phyloP scores from a whole-genome alignment of 2,113 vertebrate genomes.

The Colistium nudipinnis region DNA sequence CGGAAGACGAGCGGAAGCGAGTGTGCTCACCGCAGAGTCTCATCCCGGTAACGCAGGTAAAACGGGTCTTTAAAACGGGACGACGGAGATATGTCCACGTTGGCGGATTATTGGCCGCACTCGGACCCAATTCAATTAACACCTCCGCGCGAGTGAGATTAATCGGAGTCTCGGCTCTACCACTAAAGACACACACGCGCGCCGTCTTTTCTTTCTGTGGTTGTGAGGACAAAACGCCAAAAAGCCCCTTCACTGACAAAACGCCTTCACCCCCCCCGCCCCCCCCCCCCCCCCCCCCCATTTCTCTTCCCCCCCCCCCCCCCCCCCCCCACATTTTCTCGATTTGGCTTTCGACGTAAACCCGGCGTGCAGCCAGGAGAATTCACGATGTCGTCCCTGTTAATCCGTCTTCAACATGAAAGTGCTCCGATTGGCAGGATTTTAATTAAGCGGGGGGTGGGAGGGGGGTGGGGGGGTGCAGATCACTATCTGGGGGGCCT shows the following conservation, averaged over 20 bases:
- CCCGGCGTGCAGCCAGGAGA: conserved; percentile 25
- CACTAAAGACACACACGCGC: too few species aligned
- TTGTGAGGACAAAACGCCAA: too few species aligned
- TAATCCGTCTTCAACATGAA: conserved; percentile 64
- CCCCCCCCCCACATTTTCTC: too few species aligned
- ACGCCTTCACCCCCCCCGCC: too few species aligned
- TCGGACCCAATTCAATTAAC: conserved; percentile 69
- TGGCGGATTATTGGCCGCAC: conserved; percentile 48
- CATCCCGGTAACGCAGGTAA: conserved; percentile 60
- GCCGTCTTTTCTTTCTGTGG: too few species aligned
- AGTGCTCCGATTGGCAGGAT: conserved; percentile 47
- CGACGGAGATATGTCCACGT: conserved; percentile 44
- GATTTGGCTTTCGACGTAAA: too few species aligned
- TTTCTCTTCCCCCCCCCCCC: too few species aligned
- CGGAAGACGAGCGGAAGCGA: conserved; percentile 41
- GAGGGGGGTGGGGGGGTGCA: too few species aligned
- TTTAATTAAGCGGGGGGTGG: conserved; percentile 66
- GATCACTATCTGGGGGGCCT: conserved; percentile 45
- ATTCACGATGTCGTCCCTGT: conserved; percentile 57
- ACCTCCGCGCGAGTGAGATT: conserved; percentile 33
- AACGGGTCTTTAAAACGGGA: conserved; percentile 49
- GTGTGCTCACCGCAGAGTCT: conserved; percentile 55
- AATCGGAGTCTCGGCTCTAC: conserved; percentile 33
- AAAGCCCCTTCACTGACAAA: too few species aligned
- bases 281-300: too few species aligned